Evolutionary conservation across 2,797 vertebrate genomes (phyloP), one percentile per base, ranked within the genome.

Genomic region (Coluber constrictor): DNA sequence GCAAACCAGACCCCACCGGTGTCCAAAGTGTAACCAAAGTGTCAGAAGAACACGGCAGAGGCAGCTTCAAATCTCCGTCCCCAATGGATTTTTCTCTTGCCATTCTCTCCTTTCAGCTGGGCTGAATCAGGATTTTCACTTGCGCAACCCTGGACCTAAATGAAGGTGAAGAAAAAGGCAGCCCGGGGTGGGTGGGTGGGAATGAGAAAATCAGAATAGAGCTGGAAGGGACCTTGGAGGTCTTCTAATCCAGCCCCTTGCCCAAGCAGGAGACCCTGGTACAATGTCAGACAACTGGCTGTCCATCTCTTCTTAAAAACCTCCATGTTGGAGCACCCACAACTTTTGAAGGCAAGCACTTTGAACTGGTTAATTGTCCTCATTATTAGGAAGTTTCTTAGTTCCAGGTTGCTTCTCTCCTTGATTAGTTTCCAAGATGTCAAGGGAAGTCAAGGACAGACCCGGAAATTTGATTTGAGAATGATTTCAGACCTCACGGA

Each of bases 1-100:
- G 95, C 94, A 97, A 97, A 97, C 94, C 97, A 97, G 97, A 97
- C 37, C 96, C 20, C 89, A 86, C 91, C 94, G 94, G 96, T 95
- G 96, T 96, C 96, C 94, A 3, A 3, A 51, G 88, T 93, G 91
- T 91, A 92, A 93, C 93, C 70, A 89, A 93, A 0, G 0, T 94
- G 94, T 94, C 94, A 43, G 11, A 2, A 93, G 93, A 5, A 66
- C 0, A 0, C 20, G 0, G 29, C 94, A 83, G 86, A 91, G 93
- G 51, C 0, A 56, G 55, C n/a, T 47, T 25, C 74, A 5, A 83
- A 20, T 83, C 74, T 47, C 20, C 10, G 0, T 47, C 20, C 20
- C 74, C 27, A 3, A 25, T 12, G 25, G 37, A 79, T 13, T 5
- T 90, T 66, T 43, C 86, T 51, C 60, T 0, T 0, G 13, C 0